phyloP scores from a whole-genome alignment of 2,888 invertebrate species.

The Cantharis rustica region DNA sequence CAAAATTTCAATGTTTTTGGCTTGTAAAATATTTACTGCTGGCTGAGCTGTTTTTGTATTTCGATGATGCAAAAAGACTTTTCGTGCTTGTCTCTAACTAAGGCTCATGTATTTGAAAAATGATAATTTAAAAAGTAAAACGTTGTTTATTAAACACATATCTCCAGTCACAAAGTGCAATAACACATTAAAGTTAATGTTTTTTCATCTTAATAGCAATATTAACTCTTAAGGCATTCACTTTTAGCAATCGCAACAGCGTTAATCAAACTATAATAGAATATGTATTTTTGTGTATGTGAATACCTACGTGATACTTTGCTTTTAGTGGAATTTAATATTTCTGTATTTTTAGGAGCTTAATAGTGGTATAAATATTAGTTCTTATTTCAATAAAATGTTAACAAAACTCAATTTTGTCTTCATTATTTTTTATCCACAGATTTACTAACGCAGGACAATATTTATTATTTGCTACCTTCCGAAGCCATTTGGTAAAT shows the following conservation, averaged over 20 bases:
- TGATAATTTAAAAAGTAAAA: conserved; percentile 1
- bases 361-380: conserved; percentile 47
- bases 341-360: conserved; percentile 48
- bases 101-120: neutral
- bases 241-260: conserved; percentile 36
- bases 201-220: conserved; percentile 37
- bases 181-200: conserved; percentile 31
- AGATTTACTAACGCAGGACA: too few species aligned
- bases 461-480: too few species aligned
- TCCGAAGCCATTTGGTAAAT: too few species aligned
- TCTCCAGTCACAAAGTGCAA: conserved; percentile 46
- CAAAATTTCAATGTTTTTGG: neutral
- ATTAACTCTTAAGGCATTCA: conserved; percentile 40
- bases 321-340: conserved; percentile 52
- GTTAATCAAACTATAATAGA: conserved; percentile 40
- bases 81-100: neutral
- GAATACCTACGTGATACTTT: conserved; percentile 50
- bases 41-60: neutral
- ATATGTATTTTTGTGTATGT: conserved; percentile 52
- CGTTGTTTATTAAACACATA: conserved; percentile 40
- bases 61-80: neutral
- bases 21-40: neutral
- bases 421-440: neutral
- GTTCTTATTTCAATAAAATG: conserved; percentile 50
- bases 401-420: conserved; percentile 22